Evolutionary conservation across 2,888 invertebrate genomes (phyloP).

Genomic region (Nebria salina): DNA sequence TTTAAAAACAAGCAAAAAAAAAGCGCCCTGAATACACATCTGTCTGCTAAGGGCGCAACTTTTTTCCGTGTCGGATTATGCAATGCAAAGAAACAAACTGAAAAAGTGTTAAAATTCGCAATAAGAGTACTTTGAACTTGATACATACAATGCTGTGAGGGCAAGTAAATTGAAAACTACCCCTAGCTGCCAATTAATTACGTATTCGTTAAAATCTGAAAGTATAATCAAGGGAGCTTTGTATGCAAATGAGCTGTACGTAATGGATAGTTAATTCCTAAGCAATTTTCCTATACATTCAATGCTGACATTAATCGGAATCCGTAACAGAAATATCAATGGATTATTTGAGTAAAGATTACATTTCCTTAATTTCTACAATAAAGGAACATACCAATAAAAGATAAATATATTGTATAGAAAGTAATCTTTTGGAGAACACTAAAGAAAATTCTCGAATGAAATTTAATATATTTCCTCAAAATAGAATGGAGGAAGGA

Average conservation of each 20-base stretch:
- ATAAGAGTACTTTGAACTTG: not conserved
- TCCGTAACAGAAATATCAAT: too few relatives aligned
- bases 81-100: not conserved
- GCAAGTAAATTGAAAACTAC: slow-evolving; percentile 8
- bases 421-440: too few relatives aligned
- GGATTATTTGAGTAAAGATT: too few relatives aligned
- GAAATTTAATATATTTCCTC: too few relatives aligned
- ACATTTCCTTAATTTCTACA: too few relatives aligned
- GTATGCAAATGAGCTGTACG: slow-evolving; percentile 24
- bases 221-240: slow-evolving; percentile 31
- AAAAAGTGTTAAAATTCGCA: not conserved
- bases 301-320: not conserved
- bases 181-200: slow-evolving; percentile 24
- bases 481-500: too few relatives aligned
- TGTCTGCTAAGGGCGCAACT: not conserved
- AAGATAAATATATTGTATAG: too few relatives aligned
- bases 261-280: slow-evolving; percentile 31
- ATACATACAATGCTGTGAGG: not conserved
- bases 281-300: slow-evolving; percentile 13
- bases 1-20: not conserved
- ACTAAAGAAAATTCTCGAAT: too few relatives aligned
- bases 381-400: too few relatives aligned
- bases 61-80: not conserved
- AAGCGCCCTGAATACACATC: not conserved
- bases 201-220: slow-evolving; percentile 34